Base-by-base conservation (phyloP, 2,888 invertebrate species). In the Lypha dubia region DNA sequence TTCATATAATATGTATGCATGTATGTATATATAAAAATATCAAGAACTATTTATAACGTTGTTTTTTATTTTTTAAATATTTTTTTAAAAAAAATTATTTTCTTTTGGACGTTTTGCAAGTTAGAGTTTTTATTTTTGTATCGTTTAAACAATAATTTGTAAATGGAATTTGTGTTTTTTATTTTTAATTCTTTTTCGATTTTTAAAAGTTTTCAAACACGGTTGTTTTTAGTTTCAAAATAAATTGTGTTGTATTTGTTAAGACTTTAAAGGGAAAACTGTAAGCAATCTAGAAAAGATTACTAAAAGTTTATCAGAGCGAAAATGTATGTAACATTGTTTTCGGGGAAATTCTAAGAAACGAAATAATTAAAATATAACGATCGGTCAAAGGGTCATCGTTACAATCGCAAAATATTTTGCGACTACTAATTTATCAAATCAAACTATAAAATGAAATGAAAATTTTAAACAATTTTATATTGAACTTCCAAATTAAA, bases 41-140 rank as follows among this genome's bases (percentile, higher is more conserved):
- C 58, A 80, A 80, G 83, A 71, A 85, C 71, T 85, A 75, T 82
- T 77, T 82, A 79, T 79, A 83, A 83, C 74, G 56, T 53, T n/a
- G n/a, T 65, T 80, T 67, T 49, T 51, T 79, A 46, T 77, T 49
- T 60, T n/a, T 74, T 83, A 70, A 46, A 60, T 71, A 35, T 60
- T 79, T 58, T 22, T 53, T n/a, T n/a, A n/a, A 44, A 79, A 86
- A 73, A 80, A 86, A 86, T 56, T 79, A 70, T 75, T 77, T 79
- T 73, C 49, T 65, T 73, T 87, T 87, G 86, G 86, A 87, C 86
- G 86, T 87, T 87, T 87, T 83, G 81, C 73, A 83, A 70, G 68
- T 81, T 82, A 70, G 70, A 84, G 77, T 79, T 80, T 81, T 70
- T 28, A 41, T 70, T 76, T 49, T 86, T 85, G 44, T 74, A 62